phyloP scores from a whole-genome alignment of 2,888 invertebrate genomes.

The Sarcophaga caerulescens region DNA sequence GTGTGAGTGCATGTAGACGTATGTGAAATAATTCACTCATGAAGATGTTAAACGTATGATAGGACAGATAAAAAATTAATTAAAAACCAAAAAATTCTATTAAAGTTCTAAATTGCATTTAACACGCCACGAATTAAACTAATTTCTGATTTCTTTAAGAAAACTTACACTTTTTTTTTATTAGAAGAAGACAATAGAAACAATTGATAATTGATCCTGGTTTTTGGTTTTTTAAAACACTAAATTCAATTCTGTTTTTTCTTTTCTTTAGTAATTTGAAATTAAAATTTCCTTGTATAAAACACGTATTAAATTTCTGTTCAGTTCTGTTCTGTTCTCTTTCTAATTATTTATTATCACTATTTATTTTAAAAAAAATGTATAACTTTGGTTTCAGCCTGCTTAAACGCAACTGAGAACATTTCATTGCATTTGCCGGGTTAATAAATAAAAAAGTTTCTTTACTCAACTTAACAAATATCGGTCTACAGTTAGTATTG shows the following conservation, averaged over 20 bases:
- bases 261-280: background rate
- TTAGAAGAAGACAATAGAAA: no score
- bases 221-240: no score
- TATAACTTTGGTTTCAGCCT: slow-evolving; percentile 72
- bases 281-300: no score
- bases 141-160: no score
- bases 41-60: no score
- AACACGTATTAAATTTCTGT: background rate
- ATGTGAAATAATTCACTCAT: no score
- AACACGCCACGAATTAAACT: no score
- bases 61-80: no score
- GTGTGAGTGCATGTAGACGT: no score
- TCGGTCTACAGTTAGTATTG: slow-evolving; percentile 30
- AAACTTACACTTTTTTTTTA: no score
- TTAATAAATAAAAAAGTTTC: slow-evolving; percentile 73
- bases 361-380: slow-evolving; percentile 22
- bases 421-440: slow-evolving; percentile 71
- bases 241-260: background rate
- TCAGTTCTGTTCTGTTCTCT: background rate
- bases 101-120: no score
- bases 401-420: slow-evolving; percentile 76
- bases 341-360: slow-evolving; percentile 17
- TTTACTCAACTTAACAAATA: slow-evolving; percentile 57
- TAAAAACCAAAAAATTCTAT: no score
- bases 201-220: background rate